Evolutionary conservation across 2,113 vertebrate genomes (phyloP), one percentile per base, ranked within the genome.

Genomic region (Paradoxurus hermaphroditus): DNA sequence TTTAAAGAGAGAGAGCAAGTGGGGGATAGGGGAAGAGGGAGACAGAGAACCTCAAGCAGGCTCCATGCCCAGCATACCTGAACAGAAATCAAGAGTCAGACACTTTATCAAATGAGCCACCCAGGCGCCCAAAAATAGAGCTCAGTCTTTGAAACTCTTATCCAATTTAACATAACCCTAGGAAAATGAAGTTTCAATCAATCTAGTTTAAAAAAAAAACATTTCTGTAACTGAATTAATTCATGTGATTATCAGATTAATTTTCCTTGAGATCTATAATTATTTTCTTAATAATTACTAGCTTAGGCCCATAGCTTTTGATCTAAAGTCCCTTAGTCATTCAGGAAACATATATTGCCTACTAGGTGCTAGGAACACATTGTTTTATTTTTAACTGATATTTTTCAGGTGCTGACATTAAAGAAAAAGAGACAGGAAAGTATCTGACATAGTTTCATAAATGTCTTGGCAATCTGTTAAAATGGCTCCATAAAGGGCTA

Each of bases 191-290:
- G 41, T 29, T 89, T 93, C n/a, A 86, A 51, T 97, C 72, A 95
- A 84, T 87, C 86, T 94, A 97, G 77, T 96, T 97, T 89, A 86
- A 97, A 85, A 94, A 86, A 96, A 85, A 70, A 96, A 82, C n/a
- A 97, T 88, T 91, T 96, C 84, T 86, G 63, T 93, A 96, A 94
- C 68, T 73, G 84, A 41, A 96, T 87, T 94, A 97, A 95, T 65
- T 92, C 12, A 53, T 9, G 16, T 7, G 62, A 95, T 96, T 90
- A 94, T 97, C 91, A 94, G 91, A 94, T 92, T 91, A 91, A 95
- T 91, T 97, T 93, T 95, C 84, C 63, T 86, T 88, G 92, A 91
- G 19, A 49, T 4, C 90, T 46, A 88, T 56, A 91, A 94, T 96
- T 88, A 97, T 93, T 96, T 98, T 34, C 77, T 87, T 49, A 81